Evolutionary conservation across 2,888 invertebrate genomes (phyloP).

Genomic region (Chloromyia formosa): DNA sequence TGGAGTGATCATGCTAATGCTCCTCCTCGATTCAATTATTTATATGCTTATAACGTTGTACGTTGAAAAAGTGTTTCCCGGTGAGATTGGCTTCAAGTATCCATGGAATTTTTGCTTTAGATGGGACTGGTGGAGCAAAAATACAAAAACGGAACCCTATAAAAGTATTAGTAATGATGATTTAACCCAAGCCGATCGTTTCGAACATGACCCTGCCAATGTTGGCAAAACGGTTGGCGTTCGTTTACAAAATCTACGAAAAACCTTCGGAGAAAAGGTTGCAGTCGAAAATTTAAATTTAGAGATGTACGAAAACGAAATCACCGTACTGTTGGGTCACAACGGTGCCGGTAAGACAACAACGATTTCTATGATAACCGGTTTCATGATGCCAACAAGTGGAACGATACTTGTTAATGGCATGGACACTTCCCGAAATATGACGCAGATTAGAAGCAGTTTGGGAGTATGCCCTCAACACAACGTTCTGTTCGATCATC

Average conservation of each 20-base stretch:
- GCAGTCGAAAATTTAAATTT: conserved; percentile 73
- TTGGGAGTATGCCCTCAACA: conserved; percentile 83
- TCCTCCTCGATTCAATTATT: conserved; percentile 72
- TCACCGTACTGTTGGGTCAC: conserved; percentile 76
- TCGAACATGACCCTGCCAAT: conserved; percentile 61
- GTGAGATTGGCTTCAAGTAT: conserved; percentile 80
- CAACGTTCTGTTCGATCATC: conserved; percentile 79
- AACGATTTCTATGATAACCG: conserved; percentile 89
- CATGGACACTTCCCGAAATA: conserved; percentile 71
- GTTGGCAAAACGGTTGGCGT: conserved; percentile 63
- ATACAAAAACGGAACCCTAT: background rate
- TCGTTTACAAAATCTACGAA: conserved; percentile 69
- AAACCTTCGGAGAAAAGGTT: conserved; percentile 65
- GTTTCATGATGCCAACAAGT: conserved; percentile 71
- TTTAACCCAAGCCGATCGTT: conserved; percentile 4
- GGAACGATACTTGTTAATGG: conserved; percentile 77
- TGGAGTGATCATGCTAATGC: conserved; percentile 75
- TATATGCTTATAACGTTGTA: conserved; percentile 81
- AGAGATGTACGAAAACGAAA: conserved; percentile 71
- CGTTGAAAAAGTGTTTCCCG: conserved; percentile 83
- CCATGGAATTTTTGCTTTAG: conserved; percentile 80
- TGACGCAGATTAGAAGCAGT: conserved; percentile 70
- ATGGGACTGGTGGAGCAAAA: conserved; percentile 65
- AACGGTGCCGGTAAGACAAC: conserved; percentile 85
- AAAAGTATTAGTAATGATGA: background rate